These are phyloP conservation scores for Spheniscus humboldti DNA, from an alignment of 2,797 vertebrate species.

Conservation along the genomic window DNA sequence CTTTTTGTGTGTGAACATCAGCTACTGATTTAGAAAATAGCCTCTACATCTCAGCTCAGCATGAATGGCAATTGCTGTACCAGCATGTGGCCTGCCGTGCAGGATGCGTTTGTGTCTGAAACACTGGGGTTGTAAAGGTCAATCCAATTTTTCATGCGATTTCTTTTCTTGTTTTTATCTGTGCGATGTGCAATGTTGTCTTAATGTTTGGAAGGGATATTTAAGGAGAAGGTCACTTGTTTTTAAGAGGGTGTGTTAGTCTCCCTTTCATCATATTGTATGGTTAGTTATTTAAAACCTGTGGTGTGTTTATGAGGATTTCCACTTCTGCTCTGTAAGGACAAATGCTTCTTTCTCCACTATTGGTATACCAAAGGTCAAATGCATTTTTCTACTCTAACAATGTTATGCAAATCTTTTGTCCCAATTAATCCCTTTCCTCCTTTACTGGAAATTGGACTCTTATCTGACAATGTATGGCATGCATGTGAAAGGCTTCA, in stretches of 20 bases:
- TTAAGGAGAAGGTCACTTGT: not conserved
- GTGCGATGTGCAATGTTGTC: not conserved
- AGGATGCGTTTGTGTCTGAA: not conserved
- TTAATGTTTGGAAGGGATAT: not conserved
- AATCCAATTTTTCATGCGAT: not conserved
- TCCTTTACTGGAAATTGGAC: not conserved
- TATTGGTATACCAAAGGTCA: not conserved
- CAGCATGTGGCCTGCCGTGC: not conserved
- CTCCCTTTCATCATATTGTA: not conserved
- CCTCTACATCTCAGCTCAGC: not conserved
- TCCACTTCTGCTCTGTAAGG: not conserved
- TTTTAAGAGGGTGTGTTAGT: not conserved
- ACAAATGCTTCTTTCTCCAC: not conserved
- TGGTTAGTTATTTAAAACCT: not conserved
- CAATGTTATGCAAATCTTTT: not conserved
- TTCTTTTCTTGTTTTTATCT: not conserved
- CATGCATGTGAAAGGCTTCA: not conserved
- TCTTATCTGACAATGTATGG: not conserved
- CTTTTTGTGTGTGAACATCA: not conserved
- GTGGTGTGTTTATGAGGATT: not conserved
- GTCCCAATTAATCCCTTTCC: not conserved
- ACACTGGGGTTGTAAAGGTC: not conserved
- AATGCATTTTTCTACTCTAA: not conserved
- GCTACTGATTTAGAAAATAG: not conserved
- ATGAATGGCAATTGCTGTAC: not conserved